Conservation (phyloP, 2,797 vertebrate genomes). For the Toxotes lorentzi region DNA sequence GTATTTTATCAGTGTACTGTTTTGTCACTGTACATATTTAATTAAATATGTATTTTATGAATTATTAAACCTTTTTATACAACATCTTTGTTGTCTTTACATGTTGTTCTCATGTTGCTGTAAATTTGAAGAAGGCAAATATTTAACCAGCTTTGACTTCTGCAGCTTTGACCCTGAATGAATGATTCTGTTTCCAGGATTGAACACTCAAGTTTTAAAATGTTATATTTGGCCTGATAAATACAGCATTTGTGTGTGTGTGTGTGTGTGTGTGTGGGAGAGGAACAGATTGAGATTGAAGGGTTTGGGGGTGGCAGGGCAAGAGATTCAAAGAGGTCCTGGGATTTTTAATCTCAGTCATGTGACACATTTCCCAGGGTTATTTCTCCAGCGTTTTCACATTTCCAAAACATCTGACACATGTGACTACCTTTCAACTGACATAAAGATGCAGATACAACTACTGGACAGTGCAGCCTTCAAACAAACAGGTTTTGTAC, state of each 20-base stretch:
- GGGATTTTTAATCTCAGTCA: conserved; percentile 65
- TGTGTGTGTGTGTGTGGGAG: conserved; percentile 1
- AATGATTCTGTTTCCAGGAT: conserved; percentile 40
- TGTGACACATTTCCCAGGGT: conserved; percentile 65
- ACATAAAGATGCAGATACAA: neutral
- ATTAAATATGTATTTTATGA: conserved; percentile 83
- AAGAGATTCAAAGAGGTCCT: conserved; percentile 59
- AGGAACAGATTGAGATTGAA: neutral
- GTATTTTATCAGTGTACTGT: conserved; percentile 74
- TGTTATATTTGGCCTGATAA: conserved; percentile 67
- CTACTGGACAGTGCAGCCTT: neutral
- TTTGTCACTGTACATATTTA: conserved; percentile 81
- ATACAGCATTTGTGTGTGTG: conserved; percentile 41
- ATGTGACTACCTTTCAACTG: conserved; percentile 27
- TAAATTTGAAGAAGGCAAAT: conserved; percentile 22
- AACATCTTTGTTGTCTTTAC: conserved; percentile 2
- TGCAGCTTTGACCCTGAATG: conserved; percentile 35
- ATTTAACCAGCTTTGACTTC: conserved; percentile 12
- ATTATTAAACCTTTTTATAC: conserved; percentile 86
- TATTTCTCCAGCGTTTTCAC: conserved; percentile 22
- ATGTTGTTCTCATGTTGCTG: neutral
- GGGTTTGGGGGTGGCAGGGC: conserved; percentile 37
- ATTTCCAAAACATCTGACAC: conserved; percentile 35
- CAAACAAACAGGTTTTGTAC: neutral
- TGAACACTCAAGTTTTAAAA: conserved; percentile 25